Conservation (phyloP, 2,797 vertebrate species). For the Anas capensis region DNA sequence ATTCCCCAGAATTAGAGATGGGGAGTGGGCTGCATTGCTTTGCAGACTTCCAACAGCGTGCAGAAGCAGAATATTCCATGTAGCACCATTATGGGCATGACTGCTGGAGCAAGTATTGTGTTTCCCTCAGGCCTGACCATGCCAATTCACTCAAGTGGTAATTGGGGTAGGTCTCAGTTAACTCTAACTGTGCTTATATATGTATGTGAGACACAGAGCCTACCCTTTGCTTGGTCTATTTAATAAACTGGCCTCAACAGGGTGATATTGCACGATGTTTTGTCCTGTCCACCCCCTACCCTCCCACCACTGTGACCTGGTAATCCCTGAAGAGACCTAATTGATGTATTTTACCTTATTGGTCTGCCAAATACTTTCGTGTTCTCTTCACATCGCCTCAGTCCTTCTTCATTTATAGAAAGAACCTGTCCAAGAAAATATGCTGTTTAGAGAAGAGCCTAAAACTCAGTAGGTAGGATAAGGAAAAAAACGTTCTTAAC, state of each 20-base stretch:
- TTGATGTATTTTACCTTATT: conserved; percentile 82
- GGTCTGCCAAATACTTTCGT: conserved; percentile 90
- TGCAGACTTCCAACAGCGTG: neutral
- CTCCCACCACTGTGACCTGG: rapidly evolving
- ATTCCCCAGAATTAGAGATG: neutral
- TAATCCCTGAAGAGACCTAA: neutral
- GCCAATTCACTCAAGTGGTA: neutral
- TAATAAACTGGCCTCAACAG: neutral
- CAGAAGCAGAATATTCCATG: rapidly evolving
- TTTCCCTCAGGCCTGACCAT: neutral
- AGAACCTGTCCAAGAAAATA: conserved; percentile 80
- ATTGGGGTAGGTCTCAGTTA: neutral
- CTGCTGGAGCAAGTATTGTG: neutral
- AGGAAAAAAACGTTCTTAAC: neutral
- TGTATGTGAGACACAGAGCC: neutral
- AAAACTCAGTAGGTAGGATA: neutral
- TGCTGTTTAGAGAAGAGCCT: neutral
- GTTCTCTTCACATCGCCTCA: conserved; percentile 89
- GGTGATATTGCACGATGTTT: neutral
- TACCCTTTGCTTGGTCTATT: neutral
- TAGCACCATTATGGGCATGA: neutral
- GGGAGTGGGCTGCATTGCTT: neutral
- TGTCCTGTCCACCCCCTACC: too few species aligned
- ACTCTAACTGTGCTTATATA: neutral
- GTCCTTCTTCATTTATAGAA: conserved; percentile 91